Conservation (phyloP, 2,888 invertebrate genomes). For the Amphipyra tragopoginis region DNA sequence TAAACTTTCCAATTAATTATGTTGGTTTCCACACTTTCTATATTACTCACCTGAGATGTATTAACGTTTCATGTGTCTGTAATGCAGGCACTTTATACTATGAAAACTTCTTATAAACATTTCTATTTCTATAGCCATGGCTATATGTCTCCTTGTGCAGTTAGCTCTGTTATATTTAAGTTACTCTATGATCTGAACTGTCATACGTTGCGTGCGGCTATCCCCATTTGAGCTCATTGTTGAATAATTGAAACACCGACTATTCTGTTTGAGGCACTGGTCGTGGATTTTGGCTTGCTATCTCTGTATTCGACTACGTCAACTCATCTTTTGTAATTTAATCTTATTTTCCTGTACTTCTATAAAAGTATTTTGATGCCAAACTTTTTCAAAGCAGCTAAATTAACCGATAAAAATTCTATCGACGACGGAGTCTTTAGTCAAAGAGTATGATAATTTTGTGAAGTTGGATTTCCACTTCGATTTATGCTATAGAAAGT, state of each 20-base stretch:
- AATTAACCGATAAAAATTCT: not conserved
- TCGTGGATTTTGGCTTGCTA: conserved; percentile 16
- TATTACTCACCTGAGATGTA: no score
- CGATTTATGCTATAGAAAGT: conserved; percentile 49
- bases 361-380: not conserved
- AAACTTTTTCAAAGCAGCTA: not conserved
- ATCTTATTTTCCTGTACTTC: not conserved
- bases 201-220: conserved; percentile 30
- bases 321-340: not conserved
- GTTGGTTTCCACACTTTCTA: no score
- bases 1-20: no score
- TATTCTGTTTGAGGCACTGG: conserved; percentile 20
- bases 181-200: no score
- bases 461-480: conserved; percentile 25
- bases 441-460: conserved; percentile 12
- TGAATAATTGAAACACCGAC: conserved; percentile 49
- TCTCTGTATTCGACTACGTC: not conserved
- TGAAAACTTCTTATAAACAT: conserved; percentile 27
- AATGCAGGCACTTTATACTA: conserved; percentile 5
- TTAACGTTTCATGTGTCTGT: not conserved
- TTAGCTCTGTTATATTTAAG: no score
- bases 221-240: conserved; percentile 49
- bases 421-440: not conserved
- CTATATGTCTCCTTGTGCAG: conserved; percentile 29
- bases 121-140: conserved; percentile 22